Evolutionary conservation across 1,140 invertebrate species (phyloP), one percentile per base, ranked within the genome.

Genomic region (Sycophila sp.): DNA sequence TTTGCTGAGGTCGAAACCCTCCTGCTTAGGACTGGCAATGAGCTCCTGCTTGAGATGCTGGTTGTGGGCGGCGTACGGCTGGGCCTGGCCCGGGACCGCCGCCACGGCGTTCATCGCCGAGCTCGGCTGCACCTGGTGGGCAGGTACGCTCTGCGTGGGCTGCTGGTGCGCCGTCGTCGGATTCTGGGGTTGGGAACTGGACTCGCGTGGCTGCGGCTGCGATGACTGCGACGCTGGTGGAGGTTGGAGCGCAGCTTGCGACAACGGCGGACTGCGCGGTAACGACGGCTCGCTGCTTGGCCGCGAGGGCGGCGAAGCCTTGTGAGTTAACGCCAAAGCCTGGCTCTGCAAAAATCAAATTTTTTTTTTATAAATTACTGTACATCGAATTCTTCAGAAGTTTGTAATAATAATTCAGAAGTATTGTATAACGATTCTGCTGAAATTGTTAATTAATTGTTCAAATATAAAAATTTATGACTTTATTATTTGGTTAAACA

Each of bases 281-380:
- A 85, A 75, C 38, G 85, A 81, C 55, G 84, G 84, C 62, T 84
- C 84, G 75, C 85, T 86, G 71, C 79, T 83, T 28, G 85, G 83
- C 73, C 85, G 83, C 60, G 84, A 85, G 60, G 85, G 87, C 82
- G 89, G 84, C 63, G 87, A 87, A 42, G 81, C 88, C 82, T 86
- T 89, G 80, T 87, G 89, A 79, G 89, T 90, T 78, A 90, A 78
- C 56, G 85, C 88, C 78, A 90, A 78, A 56, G 89, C 89, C 76
- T 89, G 91, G 82, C 81, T 91, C 89, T 90, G 85, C 13, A 89
- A 89, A 28, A n/a, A n/a, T n/a, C n/a, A n/a, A n/a, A n/a, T n/a
- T n/a, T n/a, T n/a, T n/a, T n/a, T n/a, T n/a, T n/a, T n/a, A n/a
- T n/a, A n/a, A n/a, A n/a, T n/a, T n/a, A n/a, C n/a, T n/a, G n/a